Evolutionary conservation across 2,888 invertebrate species (phyloP), one percentile per base, ranked within the genome.

Genomic region (Rotaria socialis): DNA sequence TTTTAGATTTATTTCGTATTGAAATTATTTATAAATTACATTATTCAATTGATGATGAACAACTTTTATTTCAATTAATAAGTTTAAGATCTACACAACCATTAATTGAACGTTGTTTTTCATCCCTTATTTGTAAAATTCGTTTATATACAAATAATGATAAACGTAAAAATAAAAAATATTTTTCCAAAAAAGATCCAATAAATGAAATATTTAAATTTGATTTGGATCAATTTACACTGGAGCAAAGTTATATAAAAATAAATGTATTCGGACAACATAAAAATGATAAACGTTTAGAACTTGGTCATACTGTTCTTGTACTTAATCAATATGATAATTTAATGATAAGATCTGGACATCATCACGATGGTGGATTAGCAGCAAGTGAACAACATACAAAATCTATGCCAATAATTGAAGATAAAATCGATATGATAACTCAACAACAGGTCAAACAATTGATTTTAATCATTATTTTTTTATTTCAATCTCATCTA

Each of bases 191-290:
- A n/a, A 80, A 47, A 80, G 43, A 80, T 80, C 80, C 43, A 80
- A 47, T n/a, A 14, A 80, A 80, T 80, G 80, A 80, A 80, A 47
- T 80, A 80, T 80, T 80, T 47, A 80, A 80, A 80, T 80, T 80
- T 47, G 47, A 80, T 47, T 8, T 80, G 19, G n/a, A 80, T 80
- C 80, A 80, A 80, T 47, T n/a, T 24, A 6, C n/a, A n/a, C 47
- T 80, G 35, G 43, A 47, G 10, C 47, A 80, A n/a, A 80, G 80
- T 80, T 80, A 43, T 80, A 22, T 80, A n/a, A 80, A 80, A 47
- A 80, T 80, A 47, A 24, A 80, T 47, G n/a, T 80, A 47, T 14
- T 43, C 2, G 80, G 80, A n/a, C 47, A 80, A 16, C 80, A 80
- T 24, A 80, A 80, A 80, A 80, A 80, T 80, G 80, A 80, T 10